Conservation (phyloP, 2,113 vertebrate species). For the Phylloscopus whistleri region DNA sequence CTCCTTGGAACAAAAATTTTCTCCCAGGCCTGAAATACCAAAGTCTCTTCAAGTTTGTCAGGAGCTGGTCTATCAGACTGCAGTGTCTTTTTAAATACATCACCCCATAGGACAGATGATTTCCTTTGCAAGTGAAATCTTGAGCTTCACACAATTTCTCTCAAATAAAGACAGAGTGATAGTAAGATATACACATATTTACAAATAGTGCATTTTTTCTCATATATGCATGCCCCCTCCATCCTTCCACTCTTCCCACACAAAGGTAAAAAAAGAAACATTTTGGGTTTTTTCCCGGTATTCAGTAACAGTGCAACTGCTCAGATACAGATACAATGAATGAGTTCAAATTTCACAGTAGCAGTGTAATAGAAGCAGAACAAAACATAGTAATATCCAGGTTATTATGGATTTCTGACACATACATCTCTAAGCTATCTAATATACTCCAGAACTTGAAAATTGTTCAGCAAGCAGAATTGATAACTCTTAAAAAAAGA, state of each 20-base stretch:
- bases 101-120: background rate
- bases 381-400: background rate
- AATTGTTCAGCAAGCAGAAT: constrained; percentile 43
- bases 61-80: background rate
- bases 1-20: background rate
- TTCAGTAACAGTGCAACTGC: background rate
- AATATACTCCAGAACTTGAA: background rate
- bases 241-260: background rate
- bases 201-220: background rate
- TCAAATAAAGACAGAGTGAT: background rate
- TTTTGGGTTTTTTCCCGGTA: background rate
- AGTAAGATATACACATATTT: background rate
- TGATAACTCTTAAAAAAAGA: constrained; percentile 48
- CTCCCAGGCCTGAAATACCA: background rate
- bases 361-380: background rate
- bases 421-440: background rate
- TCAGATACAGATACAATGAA: background rate
- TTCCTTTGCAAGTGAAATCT: background rate
- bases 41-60: background rate
- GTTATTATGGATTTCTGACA: background rate
- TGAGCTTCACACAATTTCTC: background rate
- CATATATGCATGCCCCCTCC: background rate
- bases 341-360: background rate
- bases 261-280: background rate
- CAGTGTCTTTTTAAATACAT: background rate